phyloP scores from a whole-genome alignment of 2,113 vertebrate species.

The Charadrius vociferus region DNA sequence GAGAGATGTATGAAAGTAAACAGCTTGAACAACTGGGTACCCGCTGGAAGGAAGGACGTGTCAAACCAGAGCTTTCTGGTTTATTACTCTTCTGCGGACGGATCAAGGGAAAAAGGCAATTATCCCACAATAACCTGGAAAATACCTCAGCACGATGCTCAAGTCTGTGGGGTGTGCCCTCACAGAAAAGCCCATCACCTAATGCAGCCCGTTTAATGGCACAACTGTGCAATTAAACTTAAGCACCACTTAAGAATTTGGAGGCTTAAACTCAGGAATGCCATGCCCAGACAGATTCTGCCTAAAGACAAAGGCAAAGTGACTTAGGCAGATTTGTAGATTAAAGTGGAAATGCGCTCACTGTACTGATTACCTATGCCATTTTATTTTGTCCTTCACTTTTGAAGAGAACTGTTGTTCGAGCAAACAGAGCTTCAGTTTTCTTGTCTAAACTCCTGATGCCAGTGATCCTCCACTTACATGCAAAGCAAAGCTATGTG shows the following conservation, averaged over 20 bases:
- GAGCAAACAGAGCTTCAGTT: conserved; percentile 32
- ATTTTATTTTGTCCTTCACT: neutral
- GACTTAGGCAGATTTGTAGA: neutral
- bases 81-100: neutral
- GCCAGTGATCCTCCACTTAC: neutral
- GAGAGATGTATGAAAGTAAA: neutral
- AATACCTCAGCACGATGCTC: neutral
- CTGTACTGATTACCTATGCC: neutral
- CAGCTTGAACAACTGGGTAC: neutral
- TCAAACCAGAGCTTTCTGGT: neutral
- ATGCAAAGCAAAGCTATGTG: neutral
- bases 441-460: conserved; percentile 3
- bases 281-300: neutral
- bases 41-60: neutral
- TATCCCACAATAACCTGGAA: neutral
- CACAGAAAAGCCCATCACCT: neutral
- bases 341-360: neutral
- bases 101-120: neutral
- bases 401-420: conserved; percentile 31
- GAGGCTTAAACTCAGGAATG: neutral
- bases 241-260: neutral
- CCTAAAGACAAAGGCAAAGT: neutral
- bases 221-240: neutral
- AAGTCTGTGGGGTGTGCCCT: neutral
- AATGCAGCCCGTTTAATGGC: neutral